A percentile compares a stretch with the other conserved stretches of the same genome.
Conservation (phyloP, 2,888 invertebrate species). For the Fabriciana adippe region DNA sequence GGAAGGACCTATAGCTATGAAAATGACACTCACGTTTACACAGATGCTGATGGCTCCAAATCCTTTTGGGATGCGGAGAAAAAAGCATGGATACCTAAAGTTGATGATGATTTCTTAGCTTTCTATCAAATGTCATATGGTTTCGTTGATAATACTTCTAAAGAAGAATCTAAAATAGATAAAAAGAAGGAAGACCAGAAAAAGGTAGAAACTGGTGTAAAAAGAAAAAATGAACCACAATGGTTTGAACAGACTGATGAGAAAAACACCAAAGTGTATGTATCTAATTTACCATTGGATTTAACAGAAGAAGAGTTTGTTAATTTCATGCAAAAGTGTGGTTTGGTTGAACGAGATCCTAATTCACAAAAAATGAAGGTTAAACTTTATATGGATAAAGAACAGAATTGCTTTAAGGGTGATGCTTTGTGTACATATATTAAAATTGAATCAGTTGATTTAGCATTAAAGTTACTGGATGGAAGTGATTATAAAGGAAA, state of each 20-base stretch:
- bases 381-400: constrained; percentile 93
- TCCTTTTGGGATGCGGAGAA: constrained; percentile 96
- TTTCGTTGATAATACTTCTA: constrained; percentile 85
- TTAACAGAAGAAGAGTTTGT: constrained; percentile 94
- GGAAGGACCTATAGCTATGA: constrained; percentile 85
- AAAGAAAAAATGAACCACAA: constrained; percentile 82
- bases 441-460: constrained; percentile 96
- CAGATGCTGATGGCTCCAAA: constrained; percentile 92
- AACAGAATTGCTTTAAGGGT: constrained; percentile 93
- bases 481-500: constrained; percentile 91
- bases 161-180: constrained; percentile 53
- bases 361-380: constrained; percentile 91
- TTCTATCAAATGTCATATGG: constrained; percentile 98
- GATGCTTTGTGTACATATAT: constrained; percentile 98
- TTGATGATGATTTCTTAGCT: constrained; percentile 98
- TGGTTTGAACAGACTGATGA: constrained; percentile 97
- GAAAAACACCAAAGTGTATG: constrained; percentile 96
- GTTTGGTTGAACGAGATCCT: constrained; percentile 94
- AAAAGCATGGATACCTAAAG: constrained; percentile 97
- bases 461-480: constrained; percentile 96
- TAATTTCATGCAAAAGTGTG: constrained; percentile 97
- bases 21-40: constrained; percentile 90
- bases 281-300: constrained; percentile 94
- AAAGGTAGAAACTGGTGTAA: constrained; percentile 76
- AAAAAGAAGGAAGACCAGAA: constrained; percentile 60